These are phyloP conservation scores for Clarias batrachus DNA, from an alignment of 2,113 vertebrate species.

Conservation along the genomic window DNA sequence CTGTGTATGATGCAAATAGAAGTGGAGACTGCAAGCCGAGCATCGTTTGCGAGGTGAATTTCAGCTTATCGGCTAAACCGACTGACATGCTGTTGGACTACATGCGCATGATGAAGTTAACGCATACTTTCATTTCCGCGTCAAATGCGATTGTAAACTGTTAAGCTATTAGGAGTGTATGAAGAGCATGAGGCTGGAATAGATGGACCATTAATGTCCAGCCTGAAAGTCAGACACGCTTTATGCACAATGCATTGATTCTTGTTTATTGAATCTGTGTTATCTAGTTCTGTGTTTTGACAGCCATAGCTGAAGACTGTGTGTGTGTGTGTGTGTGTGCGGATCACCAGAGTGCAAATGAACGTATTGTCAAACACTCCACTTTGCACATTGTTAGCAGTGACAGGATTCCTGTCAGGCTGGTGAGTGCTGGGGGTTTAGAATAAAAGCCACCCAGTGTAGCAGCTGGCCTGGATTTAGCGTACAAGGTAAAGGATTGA, in stretches of 20 bases:
- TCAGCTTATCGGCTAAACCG: neutral
- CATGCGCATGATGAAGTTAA: slow-evolving; percentile 1
- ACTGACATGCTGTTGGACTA: neutral
- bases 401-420: slow-evolving; percentile 38
- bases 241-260: neutral
- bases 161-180: neutral
- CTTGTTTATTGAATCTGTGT: neutral
- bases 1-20: slow-evolving; percentile 17
- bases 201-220: neutral
- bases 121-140: neutral
- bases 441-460: slow-evolving; percentile 48
- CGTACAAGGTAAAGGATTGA: slow-evolving; percentile 28
- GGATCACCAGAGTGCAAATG: slow-evolving; percentile 19
- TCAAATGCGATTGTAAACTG: neutral
- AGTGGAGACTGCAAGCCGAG: neutral
- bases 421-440: slow-evolving; percentile 37
- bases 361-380: slow-evolving; percentile 29
- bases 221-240: neutral
- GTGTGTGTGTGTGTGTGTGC: neutral
- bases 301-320: neutral
- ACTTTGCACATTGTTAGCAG: slow-evolving; percentile 27
- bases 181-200: neutral
- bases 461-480: slow-evolving; percentile 51
- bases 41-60: neutral
- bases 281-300: neutral